Evolutionary conservation across 2,113 vertebrate species (phyloP).

Genomic region (Datnioides undecimradiatus): DNA sequence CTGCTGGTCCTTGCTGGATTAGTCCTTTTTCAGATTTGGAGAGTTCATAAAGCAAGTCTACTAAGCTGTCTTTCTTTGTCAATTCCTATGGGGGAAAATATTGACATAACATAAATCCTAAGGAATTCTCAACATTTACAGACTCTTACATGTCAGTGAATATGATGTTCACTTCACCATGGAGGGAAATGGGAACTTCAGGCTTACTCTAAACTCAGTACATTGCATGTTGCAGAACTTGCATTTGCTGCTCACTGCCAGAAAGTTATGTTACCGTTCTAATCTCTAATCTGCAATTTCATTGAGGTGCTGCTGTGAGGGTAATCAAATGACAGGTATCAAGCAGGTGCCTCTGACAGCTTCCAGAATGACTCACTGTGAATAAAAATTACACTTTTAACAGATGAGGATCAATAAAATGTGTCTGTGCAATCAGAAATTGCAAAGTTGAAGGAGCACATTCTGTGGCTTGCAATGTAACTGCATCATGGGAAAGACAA

Average conservation of each 20-base stretch:
- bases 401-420: slow-evolving; percentile 10
- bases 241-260: not conserved
- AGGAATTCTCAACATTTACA: not conserved
- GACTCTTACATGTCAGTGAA: not conserved
- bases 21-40: slow-evolving; percentile 27
- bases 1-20: not conserved
- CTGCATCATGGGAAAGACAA: not conserved
- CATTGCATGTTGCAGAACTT: not conserved
- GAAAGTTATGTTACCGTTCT: not conserved
- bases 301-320: not conserved
- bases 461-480: not conserved
- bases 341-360: not conserved
- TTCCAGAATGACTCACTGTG: not conserved
- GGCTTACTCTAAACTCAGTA: not conserved
- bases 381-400: slow-evolving; percentile 1
- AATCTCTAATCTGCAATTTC: slow-evolving; percentile 28
- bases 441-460: not conserved
- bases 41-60: slow-evolving; percentile 39
- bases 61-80: slow-evolving; percentile 1
- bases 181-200: not conserved
- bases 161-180: too few relatives aligned
- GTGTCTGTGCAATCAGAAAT: not conserved
- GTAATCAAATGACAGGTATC: slow-evolving; percentile 9
- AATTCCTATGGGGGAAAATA: slow-evolving; percentile 43
- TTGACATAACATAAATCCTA: not conserved